A percentile compares a stretch with the other conserved stretches of the same genome.
Conservation (phyloP, 1,140 invertebrate species). For the Sipha flava region DNA sequence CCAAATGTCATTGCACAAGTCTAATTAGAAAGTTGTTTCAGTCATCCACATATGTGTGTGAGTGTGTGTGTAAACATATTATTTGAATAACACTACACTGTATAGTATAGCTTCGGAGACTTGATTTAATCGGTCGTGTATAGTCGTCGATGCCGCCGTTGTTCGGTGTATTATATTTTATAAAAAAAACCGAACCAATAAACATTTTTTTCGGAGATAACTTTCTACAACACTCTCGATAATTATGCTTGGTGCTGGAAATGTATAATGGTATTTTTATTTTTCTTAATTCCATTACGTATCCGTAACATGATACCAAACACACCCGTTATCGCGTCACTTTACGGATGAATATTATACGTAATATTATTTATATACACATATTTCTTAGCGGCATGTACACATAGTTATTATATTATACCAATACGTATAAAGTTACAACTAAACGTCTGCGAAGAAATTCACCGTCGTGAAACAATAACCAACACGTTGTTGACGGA, state of each 20-base stretch:
- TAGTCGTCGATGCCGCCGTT: background rate
- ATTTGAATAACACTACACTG: background rate
- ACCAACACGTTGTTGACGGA: background rate
- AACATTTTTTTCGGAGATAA: background rate
- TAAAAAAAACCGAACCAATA: background rate
- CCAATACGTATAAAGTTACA: no score
- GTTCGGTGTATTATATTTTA: background rate
- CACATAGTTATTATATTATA: no score
- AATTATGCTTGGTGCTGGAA: background rate
- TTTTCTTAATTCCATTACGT: background rate
- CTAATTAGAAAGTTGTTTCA: constrained; percentile 32
- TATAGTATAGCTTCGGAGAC: background rate
- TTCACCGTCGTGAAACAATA: no score
- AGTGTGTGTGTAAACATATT: background rate
- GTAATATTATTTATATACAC: no score
- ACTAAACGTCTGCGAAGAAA: no score
- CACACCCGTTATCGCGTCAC: no score
- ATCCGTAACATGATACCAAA: no score
- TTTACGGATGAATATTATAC: no score
- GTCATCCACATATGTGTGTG: background rate
- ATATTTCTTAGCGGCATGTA: no score
- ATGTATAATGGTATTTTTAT: background rate
- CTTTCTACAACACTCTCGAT: background rate
- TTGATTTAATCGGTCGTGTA: background rate
- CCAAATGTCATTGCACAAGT: constrained; percentile 24